Evolutionary conservation across 92 coral and sea anemone species (phyloP).

Genomic region (Parazoanthus swiftii): DNA sequence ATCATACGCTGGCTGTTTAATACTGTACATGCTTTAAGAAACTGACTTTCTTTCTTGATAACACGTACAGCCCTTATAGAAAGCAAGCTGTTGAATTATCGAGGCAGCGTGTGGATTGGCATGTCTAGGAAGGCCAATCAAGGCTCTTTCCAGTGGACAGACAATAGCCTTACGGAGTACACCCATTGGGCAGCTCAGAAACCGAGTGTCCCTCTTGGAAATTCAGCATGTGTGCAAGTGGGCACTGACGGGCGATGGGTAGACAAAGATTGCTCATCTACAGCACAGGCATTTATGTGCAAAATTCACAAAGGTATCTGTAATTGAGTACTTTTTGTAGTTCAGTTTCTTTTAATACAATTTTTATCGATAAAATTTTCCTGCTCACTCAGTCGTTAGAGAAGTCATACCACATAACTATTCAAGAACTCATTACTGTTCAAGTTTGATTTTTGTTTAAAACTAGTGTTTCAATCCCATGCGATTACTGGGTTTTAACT

Average conservation of each 20-base stretch:
- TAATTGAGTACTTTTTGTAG: not conserved
- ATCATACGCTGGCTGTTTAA: too few relatives aligned
- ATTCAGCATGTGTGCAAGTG: conserved; percentile 65
- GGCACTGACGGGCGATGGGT: conserved; percentile 78
- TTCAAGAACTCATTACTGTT: too few relatives aligned
- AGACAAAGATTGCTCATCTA: conserved; percentile 63
- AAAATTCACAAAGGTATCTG: conserved; percentile 77
- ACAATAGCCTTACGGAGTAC: conserved; percentile 65
- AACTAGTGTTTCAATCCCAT: too few relatives aligned
- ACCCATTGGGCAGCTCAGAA: conserved; percentile 78
- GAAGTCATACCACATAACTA: too few relatives aligned
- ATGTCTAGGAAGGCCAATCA: conserved; percentile 57
- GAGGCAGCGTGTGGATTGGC: conserved; percentile 89
- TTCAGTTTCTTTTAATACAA: too few relatives aligned
- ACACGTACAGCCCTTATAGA: conserved; percentile 67
- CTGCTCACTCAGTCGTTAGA: too few relatives aligned
- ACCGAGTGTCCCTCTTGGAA: conserved; percentile 60
- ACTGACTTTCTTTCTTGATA: not conserved
- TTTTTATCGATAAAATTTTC: too few relatives aligned
- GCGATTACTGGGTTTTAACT: too few relatives aligned
- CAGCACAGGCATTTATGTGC: conserved; percentile 72
- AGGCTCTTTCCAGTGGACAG: conserved; percentile 68
- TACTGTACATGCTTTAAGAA: not conserved
- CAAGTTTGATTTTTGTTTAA: too few relatives aligned
- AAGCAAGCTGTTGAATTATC: conserved; percentile 57